A percentile compares a stretch with the other conserved stretches of the same genome.
Conservation (phyloP, 1,140 invertebrate species). For the Diorhabda elongata region DNA sequence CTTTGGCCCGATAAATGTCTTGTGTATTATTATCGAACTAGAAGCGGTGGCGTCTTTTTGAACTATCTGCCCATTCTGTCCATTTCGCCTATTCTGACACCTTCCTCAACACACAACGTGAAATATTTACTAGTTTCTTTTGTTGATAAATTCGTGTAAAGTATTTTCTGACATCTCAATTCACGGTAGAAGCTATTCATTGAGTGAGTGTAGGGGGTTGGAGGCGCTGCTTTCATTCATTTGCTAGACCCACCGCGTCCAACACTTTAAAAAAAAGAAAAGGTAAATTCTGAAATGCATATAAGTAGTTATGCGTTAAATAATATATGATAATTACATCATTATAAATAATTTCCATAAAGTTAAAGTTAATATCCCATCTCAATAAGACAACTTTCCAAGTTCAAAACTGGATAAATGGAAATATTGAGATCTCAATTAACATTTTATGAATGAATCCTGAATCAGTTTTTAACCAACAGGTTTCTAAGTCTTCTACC, state of each 20-base stretch:
- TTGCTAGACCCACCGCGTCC: conserved; percentile 17
- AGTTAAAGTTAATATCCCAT: too few relatives aligned
- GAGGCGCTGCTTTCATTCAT: conserved; percentile 21
- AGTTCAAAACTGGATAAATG: too few relatives aligned
- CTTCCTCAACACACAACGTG: conserved; percentile 16
- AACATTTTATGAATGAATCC: too few relatives aligned
- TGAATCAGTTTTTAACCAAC: too few relatives aligned
- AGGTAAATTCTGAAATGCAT: too few relatives aligned
- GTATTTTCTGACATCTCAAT: conserved; percentile 30
- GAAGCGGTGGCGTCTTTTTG: conserved; percentile 25
- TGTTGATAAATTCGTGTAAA: conserved; percentile 24
- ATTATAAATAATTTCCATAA: too few relatives aligned
- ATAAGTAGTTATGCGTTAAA: too few relatives aligned
- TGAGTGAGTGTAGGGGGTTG: conserved; percentile 25
- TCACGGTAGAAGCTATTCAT: conserved; percentile 23
- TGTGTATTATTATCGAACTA: conserved; percentile 18
- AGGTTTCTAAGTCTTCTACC: too few relatives aligned
- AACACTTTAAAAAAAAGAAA: conserved; percentile 4
- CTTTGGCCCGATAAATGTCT: conserved; percentile 23
- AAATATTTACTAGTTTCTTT: conserved; percentile 29
- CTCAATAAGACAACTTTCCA: too few relatives aligned
- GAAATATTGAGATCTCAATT: too few relatives aligned
- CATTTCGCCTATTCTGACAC: neutral
- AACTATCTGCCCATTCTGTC: conserved; percentile 15
- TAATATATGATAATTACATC: too few relatives aligned